A percentile compares a stretch with the other conserved stretches of the same genome.
phyloP scores from a whole-genome alignment of 2,113 vertebrate genomes.

The Paradisaea rubra region DNA sequence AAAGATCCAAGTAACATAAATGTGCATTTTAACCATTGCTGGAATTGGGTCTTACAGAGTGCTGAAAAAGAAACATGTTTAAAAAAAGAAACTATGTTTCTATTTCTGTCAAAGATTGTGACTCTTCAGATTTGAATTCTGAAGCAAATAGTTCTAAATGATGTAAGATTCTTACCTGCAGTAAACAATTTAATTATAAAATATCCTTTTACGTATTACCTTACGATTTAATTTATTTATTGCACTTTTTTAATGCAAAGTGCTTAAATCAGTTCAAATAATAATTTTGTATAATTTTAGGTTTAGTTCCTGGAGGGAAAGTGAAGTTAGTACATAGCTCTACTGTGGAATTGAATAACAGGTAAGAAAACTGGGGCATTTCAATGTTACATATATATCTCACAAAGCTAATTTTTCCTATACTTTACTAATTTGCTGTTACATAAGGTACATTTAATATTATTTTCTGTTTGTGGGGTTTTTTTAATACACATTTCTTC shows the following conservation, averaged over 20 bases:
- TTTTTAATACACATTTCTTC: not conserved
- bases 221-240: not conserved
- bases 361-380: slow-evolving; percentile 64
- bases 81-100: not conserved
- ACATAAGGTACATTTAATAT: not conserved
- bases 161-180: not conserved
- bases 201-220: not conserved
- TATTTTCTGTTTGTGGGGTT: rapidly evolving
- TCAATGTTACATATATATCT: not conserved
- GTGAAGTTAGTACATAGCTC: slow-evolving; percentile 91
- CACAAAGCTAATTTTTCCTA: not conserved
- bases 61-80: not conserved
- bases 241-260: not conserved
- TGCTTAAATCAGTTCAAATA: not conserved
- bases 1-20: not conserved
- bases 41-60: not conserved
- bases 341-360: slow-evolving; percentile 67
- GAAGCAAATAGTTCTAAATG: not conserved
- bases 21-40: not conserved
- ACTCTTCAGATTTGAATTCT: not conserved
- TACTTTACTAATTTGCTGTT: not conserved
- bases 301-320: slow-evolving; percentile 88
- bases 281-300: slow-evolving; percentile 58
- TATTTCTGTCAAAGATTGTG: not conserved
- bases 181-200: not conserved